Conservation (phyloP, 2,888 invertebrate species). For the Caenorhabditis panamensis region DNA sequence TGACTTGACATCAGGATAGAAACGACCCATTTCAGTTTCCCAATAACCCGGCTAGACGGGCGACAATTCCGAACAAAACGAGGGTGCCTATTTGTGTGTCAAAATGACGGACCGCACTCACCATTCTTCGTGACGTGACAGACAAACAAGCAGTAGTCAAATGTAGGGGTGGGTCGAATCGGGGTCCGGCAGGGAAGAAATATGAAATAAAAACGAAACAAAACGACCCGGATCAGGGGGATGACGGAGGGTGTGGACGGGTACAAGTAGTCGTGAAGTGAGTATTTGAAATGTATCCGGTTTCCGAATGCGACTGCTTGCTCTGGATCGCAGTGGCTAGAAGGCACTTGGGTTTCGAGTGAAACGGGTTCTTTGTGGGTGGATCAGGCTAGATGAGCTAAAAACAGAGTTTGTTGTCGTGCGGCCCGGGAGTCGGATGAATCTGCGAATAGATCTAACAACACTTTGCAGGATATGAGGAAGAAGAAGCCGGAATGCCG, state of each 20-base stretch:
- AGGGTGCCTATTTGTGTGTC: conserved; percentile 37
- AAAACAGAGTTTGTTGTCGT: background rate
- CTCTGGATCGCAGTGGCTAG: no score
- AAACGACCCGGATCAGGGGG: conserved; percentile 39
- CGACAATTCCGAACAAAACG: background rate
- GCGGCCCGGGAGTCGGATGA: background rate
- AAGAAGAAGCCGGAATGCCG: no score
- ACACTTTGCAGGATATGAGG: background rate
- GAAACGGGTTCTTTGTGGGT: background rate
- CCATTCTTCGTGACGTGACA: conserved; percentile 46
- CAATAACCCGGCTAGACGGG: background rate
- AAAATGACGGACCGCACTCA: conserved; percentile 47
- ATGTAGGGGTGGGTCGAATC: background rate
- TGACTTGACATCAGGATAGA: background rate
- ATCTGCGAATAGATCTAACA: background rate
- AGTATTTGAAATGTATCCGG: conserved; percentile 59
- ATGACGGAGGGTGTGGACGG: conserved; percentile 18
- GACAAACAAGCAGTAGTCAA: background rate
- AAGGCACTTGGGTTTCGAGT: conserved; percentile 14
- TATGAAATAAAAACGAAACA: conserved; percentile 25
- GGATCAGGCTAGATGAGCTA: background rate
- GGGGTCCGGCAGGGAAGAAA: no score
- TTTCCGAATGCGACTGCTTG: conserved; percentile 17
- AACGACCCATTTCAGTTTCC: background rate
- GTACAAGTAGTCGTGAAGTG: conserved; percentile 24